Base-by-base conservation (phyloP, 1,140 invertebrate species). In the Microplitis mediator region DNA sequence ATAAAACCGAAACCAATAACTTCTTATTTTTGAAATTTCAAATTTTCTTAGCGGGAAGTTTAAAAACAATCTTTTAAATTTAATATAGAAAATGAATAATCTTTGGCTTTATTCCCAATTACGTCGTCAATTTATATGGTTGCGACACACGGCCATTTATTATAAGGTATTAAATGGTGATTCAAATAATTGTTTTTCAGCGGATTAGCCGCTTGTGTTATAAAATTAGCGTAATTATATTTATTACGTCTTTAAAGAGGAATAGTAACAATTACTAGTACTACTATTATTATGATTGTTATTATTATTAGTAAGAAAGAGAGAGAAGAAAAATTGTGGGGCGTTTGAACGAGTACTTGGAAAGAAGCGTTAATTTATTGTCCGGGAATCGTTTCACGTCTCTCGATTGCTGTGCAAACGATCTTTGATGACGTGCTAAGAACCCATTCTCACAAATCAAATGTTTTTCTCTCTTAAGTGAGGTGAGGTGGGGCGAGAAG, bases 21-120 rank as follows among this genome's bases (percentile, higher is more conserved):
- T 45, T 45, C 11, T 39, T 5, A 5, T 1, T 39, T 39, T 39
- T 39, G 36, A 39, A 39, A 8, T 39, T 39, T 39, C 0, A 3
- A 39, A 8, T 39, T 39, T 39, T 39, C 36, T 39, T 39, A 39
- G 4, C 36, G 36, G 4, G 36, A 39, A 39, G 2, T 39, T 39
- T 39, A 39, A 39, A 39, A 39, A 39, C 3, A 39, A 39, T 4
- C 8, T 39, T 4, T 39, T 39, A 4, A 39, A 39, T 39, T 4
- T 4, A 4, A 39, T 8, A 39, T 8, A 39, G 4, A 5, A 39
- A 39, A 5, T 8, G 9, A 39, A 39, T 8, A 39, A 74, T 32
- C 74, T 34, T 79, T 82, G 81, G 80, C 80, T 23, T 6, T 35
- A 39, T 31, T 75, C 80, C 79, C 77, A 82, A 82, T 81, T 79